Evolutionary conservation across 2,888 invertebrate species (phyloP).

Genomic region (Drosophila ochracea): DNA sequence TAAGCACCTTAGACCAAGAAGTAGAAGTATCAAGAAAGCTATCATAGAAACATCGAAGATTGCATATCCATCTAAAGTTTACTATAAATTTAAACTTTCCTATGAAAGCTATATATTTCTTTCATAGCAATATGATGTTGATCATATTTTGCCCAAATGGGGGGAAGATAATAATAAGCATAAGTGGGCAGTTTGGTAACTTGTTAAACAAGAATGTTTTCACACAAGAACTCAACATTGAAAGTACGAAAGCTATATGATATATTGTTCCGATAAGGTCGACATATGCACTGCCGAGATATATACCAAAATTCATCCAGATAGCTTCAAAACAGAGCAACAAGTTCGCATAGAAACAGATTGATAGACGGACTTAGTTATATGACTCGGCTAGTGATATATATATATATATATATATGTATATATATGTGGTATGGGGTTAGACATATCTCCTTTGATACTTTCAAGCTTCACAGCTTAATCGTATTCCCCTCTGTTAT

Average conservation of each 20-base stretch:
- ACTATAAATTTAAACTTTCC: neutral
- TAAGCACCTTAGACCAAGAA: neutral
- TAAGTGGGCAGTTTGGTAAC: neutral
- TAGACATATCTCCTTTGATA: neutral
- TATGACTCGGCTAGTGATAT: neutral
- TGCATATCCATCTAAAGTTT: neutral
- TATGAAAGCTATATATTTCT: neutral
- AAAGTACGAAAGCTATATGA: neutral
- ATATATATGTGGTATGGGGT: neutral
- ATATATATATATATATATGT: neutral
- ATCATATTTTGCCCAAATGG: neutral
- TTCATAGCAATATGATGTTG: neutral
- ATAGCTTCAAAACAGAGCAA: neutral
- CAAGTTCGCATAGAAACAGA: neutral
- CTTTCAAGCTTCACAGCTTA: neutral
- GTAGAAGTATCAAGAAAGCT: neutral
- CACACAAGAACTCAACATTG: neutral
- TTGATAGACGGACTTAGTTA: neutral
- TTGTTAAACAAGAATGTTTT: neutral
- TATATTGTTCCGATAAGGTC: neutral
- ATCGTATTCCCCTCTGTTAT: neutral
- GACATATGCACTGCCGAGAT: neutral
- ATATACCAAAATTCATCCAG: neutral
- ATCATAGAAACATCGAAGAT: neutral
- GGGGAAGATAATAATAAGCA: too few species aligned